phyloP scores from a whole-genome alignment of 2,888 invertebrate genomes.

The Hedychridium roseum region DNA sequence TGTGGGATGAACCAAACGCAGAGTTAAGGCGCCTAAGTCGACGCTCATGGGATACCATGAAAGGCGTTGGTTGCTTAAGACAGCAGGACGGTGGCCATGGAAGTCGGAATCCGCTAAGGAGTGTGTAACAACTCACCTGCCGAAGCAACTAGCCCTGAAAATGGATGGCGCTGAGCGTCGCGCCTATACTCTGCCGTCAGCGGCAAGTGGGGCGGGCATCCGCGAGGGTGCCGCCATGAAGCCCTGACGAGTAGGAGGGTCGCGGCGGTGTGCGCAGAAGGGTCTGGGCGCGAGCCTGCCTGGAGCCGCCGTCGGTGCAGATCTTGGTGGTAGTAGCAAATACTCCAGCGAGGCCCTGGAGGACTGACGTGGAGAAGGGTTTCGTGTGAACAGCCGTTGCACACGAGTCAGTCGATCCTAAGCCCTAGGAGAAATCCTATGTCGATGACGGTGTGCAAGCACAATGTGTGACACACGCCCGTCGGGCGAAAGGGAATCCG shows the following conservation, averaged over 20 bases:
- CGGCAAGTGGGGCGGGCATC: slow-evolving; percentile 58
- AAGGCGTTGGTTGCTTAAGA: slow-evolving; percentile 70
- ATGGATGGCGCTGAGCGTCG: slow-evolving; percentile 71
- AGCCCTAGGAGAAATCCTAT: too few relatives aligned
- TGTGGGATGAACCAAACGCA: slow-evolving; percentile 73
- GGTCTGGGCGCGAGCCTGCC: slow-evolving; percentile 61
- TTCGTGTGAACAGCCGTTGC: too few relatives aligned
- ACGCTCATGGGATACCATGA: slow-evolving; percentile 67
- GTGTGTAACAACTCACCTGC: slow-evolving; percentile 72
- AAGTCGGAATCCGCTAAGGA: slow-evolving; percentile 71
- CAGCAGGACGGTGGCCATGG: slow-evolving; percentile 80
- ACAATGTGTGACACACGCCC: too few relatives aligned
- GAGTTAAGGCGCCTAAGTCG: slow-evolving; percentile 54
- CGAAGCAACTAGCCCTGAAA: slow-evolving; percentile 74
- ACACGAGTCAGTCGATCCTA: too few relatives aligned
- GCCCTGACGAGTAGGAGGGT: slow-evolving; percentile 42
- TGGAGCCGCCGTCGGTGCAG: slow-evolving; percentile 55
- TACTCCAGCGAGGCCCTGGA: too few relatives aligned
- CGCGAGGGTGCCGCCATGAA: slow-evolving; percentile 61
- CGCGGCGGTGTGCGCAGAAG: slow-evolving; percentile 62
- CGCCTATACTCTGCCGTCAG: slow-evolving; percentile 69
- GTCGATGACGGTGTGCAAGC: too few relatives aligned
- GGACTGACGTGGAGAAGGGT: too few relatives aligned
- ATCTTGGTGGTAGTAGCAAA: too few relatives aligned
- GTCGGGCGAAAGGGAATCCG: too few relatives aligned